phyloP scores from a whole-genome alignment of 2,888 invertebrate species.

The Dryococelus australis region DNA sequence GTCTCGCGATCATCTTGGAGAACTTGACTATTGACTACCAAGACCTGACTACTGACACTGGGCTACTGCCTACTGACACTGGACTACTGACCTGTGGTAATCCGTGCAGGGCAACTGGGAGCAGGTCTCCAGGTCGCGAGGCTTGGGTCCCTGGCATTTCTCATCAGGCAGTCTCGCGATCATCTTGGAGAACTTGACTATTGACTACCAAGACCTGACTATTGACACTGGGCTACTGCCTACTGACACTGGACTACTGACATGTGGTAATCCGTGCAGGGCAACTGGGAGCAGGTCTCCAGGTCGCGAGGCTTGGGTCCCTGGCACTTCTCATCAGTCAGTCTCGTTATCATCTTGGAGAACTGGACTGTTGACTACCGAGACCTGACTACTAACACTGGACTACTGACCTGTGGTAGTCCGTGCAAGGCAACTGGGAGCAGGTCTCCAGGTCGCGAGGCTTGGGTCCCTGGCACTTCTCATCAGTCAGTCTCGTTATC shows the following conservation, averaged over 20 bases:
- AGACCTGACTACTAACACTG: too few species aligned
- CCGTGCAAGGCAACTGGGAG: constrained; percentile 74
- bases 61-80: too few species aligned
- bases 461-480: constrained; percentile 85
- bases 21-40: too few species aligned
- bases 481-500: constrained; percentile 86
- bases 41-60: too few species aligned
- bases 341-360: constrained; percentile 84
- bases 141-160: constrained; percentile 87
- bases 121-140: constrained; percentile 81
- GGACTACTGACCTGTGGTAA: too few species aligned
- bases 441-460: constrained; percentile 84
- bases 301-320: constrained; percentile 83
- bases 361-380: too few species aligned
- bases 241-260: too few species aligned
- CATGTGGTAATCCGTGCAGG: constrained; percentile 65
- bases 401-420: constrained; percentile 55
- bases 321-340: constrained; percentile 87
- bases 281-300: constrained; percentile 81
- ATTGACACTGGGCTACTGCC: too few species aligned
- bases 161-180: constrained; percentile 87
- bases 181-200: constrained; percentile 90
- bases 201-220: too few species aligned
- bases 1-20: constrained; percentile 84
- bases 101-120: constrained; percentile 80